These are phyloP conservation scores for Heliornis fulica DNA, from an alignment of 2,113 vertebrate genomes.

Conservation along the genomic window DNA sequence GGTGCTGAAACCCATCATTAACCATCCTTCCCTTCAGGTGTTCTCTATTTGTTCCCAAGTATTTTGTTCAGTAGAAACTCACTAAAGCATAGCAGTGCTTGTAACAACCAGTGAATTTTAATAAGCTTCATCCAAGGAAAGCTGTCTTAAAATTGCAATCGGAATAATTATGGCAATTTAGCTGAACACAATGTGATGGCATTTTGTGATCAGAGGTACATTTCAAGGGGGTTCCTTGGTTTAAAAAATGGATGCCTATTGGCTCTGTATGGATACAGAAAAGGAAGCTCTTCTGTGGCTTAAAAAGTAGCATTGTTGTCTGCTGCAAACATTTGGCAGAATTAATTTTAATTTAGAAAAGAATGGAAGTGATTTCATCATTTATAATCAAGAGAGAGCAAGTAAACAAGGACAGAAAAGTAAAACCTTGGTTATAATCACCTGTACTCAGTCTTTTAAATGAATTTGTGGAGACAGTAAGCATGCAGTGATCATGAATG, in stretches of 20 bases:
- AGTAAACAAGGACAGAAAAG: neutral
- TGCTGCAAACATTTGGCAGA: slow-evolving; percentile 51
- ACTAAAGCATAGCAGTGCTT: slow-evolving; percentile 47
- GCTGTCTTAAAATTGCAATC: slow-evolving; percentile 65
- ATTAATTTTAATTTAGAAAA: slow-evolving; percentile 55
- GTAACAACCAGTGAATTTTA: slow-evolving; percentile 53
- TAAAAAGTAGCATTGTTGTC: slow-evolving; percentile 55
- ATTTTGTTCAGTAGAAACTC: slow-evolving; percentile 42
- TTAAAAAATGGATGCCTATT: neutral
- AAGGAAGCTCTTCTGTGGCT: neutral
- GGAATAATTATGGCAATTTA: slow-evolving; percentile 77
- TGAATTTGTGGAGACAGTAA: neutral
- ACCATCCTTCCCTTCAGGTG: slow-evolving; percentile 16
- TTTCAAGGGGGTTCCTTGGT: slow-evolving; percentile 22
- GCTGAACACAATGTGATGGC: slow-evolving; percentile 28
- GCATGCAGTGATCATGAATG: neutral
- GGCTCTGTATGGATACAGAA: neutral
- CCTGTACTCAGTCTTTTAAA: neutral
- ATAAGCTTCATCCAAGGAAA: slow-evolving; percentile 59
- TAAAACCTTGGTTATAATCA: neutral
- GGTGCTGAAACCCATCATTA: slow-evolving; percentile 31
- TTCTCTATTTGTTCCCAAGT: slow-evolving; percentile 19
- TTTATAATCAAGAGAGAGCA: neutral
- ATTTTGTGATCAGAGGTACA: neutral
- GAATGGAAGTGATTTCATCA: slow-evolving; percentile 2